phyloP scores from a whole-genome alignment of 2,888 invertebrate genomes.

The Scaptomyza parva region DNA sequence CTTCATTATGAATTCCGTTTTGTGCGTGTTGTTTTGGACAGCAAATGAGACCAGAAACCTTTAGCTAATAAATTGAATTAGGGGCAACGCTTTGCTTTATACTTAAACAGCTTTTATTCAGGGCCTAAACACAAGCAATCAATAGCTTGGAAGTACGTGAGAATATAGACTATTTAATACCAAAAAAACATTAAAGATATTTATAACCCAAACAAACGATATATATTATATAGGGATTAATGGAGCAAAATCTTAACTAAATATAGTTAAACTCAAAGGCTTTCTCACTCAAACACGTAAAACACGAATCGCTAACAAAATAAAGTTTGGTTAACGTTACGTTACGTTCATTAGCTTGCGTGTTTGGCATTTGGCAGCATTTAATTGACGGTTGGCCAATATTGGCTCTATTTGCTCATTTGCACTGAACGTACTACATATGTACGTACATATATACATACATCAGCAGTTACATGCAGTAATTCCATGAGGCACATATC shows the following conservation, averaged over 20 bases:
- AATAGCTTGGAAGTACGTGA: not conserved
- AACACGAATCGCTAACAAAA: not conserved
- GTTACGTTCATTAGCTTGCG: not conserved
- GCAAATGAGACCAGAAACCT: constrained; percentile 22
- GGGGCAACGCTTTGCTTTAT: not conserved
- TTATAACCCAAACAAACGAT: too few relatives aligned
- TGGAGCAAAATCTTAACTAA: not conserved
- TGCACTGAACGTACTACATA: constrained; percentile 42
- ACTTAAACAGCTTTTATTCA: constrained; percentile 9
- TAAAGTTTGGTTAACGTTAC: not conserved
- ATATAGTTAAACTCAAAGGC: not conserved
- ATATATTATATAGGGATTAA: too few relatives aligned
- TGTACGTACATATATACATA: constrained; percentile 6
- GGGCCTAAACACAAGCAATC: not conserved
- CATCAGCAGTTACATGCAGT: constrained; percentile 39
- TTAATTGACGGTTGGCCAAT: constrained; percentile 17
- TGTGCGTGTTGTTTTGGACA: not conserved
- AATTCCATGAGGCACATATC: constrained; percentile 60
- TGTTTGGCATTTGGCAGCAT: constrained; percentile 3
- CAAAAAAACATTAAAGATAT: too few relatives aligned
- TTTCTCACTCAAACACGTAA: not conserved
- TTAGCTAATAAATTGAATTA: constrained; percentile 38
- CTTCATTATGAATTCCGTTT: constrained; percentile 40
- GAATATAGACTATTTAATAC: not conserved
- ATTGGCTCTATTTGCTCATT: constrained; percentile 40